Evolutionary conservation across 2,797 vertebrate genomes (phyloP).

Genomic region (Pteronotus mesoamericanus): DNA sequence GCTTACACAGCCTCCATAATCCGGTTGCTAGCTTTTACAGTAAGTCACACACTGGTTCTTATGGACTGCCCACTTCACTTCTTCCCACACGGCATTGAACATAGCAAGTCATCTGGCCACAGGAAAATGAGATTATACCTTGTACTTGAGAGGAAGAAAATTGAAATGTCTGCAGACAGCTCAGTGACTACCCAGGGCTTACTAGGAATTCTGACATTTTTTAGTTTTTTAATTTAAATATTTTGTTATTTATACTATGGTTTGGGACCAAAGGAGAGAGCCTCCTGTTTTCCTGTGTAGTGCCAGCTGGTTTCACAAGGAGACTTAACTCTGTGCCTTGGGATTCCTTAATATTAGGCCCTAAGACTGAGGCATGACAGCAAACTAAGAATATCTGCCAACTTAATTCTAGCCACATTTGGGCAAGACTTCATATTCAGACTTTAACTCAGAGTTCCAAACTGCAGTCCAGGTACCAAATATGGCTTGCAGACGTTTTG

Average conservation of each 20-base stretch:
- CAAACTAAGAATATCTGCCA: constrained; percentile 42
- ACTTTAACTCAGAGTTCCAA: not conserved
- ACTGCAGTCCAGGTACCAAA: not conserved
- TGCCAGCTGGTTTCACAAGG: constrained; percentile 27
- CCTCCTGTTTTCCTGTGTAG: not conserved
- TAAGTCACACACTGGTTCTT: not conserved
- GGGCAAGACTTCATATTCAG: not conserved
- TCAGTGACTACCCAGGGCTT: not conserved
- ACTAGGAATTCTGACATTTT: not conserved
- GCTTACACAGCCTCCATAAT: not conserved
- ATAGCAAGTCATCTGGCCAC: not conserved
- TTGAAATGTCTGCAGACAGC: not conserved
- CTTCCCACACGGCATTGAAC: not conserved
- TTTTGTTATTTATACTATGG: not conserved
- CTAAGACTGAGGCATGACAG: not conserved
- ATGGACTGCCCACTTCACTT: not conserved
- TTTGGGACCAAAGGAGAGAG: not conserved
- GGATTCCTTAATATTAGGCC: constrained; percentile 4
- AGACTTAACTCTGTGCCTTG: not conserved
- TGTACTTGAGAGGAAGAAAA: not conserved
- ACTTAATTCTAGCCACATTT: constrained; percentile 39
- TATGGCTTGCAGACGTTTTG: not conserved
- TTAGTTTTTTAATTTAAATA: no score
- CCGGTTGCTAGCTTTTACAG: no score
- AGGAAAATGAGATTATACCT: not conserved